Conservation (phyloP, 92 coral and sea anemone genomes). For the Hydrozoanthus gracilis region DNA sequence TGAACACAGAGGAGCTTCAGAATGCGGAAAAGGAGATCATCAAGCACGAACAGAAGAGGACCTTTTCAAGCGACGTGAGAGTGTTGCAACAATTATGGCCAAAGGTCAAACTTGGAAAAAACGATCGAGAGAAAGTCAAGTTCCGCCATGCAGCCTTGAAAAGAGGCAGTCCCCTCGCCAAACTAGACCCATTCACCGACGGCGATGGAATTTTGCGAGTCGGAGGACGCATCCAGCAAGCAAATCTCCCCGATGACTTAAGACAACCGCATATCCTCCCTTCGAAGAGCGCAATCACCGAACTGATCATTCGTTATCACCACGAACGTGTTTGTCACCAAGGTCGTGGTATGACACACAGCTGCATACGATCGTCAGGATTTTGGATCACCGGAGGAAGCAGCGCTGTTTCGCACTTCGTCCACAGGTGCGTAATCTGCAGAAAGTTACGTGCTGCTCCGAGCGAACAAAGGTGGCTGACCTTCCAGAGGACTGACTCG, state of each 20-base stretch:
- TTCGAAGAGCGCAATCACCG: not conserved
- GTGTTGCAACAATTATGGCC: not conserved
- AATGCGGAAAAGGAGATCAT: not conserved
- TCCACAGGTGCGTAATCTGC: slow-evolving; percentile 17
- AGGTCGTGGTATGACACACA: slow-evolving; percentile 13
- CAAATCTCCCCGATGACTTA: not conserved
- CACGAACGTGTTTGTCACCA: not conserved
- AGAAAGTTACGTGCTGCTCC: slow-evolving; percentile 1
- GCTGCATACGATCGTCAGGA: not conserved
- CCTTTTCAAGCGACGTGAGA: not conserved
- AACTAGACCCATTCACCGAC: not conserved
- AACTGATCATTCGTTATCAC: not conserved
- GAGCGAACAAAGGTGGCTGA: slow-evolving; percentile 25
- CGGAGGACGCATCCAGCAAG: slow-evolving; percentile 7
- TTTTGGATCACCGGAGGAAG: slow-evolving; percentile 37
- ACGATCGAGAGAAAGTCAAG: not conserved
- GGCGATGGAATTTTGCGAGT: slow-evolving; percentile 13
- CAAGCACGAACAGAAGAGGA: not conserved
- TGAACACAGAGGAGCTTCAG: not conserved
- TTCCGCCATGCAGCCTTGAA: not conserved
- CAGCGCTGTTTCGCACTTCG: not conserved
- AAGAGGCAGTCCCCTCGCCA: not conserved
- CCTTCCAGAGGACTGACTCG: not conserved
- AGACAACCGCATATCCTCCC: slow-evolving; percentile 12
- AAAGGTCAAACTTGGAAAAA: not conserved